Percentiles rank a stretch among this genome's conserved stretches.
Evolutionary conservation across 1,140 invertebrate genomes (phyloP).

Genomic region (Leptinotarsa defecta): DNA sequence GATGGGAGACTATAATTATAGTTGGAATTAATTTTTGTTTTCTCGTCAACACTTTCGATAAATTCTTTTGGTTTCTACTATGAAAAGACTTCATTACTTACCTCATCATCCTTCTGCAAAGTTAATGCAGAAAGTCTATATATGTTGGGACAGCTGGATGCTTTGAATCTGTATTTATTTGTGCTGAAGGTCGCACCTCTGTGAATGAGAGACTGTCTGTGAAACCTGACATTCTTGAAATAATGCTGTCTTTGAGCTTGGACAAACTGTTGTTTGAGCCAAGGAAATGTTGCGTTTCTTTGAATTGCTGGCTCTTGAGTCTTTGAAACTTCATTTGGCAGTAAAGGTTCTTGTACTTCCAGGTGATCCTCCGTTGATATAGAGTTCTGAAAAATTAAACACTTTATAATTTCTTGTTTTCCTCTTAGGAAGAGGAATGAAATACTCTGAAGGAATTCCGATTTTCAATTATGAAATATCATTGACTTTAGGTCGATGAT

Average conservation of each 20-base stretch:
- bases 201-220: conserved; percentile 76
- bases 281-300: conserved; percentile 50
- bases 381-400: conserved; percentile 36
- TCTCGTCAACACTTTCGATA: conserved; percentile 7
- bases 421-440: too few relatives aligned
- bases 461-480: too few relatives aligned
- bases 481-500: too few relatives aligned
- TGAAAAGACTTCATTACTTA: conserved; percentile 54
- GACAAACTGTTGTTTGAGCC: conserved; percentile 62
- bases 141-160: conserved; percentile 88
- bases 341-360: conserved; percentile 40
- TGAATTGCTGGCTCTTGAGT: conserved; percentile 1
- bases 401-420: too few relatives aligned
- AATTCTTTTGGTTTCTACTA: not conserved
- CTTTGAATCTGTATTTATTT: conserved; percentile 77
- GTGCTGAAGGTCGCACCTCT: conserved; percentile 81
- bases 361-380: conserved; percentile 38
- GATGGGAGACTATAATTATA: not conserved
- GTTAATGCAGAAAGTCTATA: conserved; percentile 89
- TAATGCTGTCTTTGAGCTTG: conserved; percentile 64
- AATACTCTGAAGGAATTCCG: too few relatives aligned
- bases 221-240: conserved; percentile 74
- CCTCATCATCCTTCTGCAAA: conserved; percentile 76
- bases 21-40: not conserved
- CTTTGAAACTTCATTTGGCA: conserved; percentile 28